These are phyloP conservation scores for Pelobates fuscus DNA, from an alignment of 2,113 vertebrate species.

Conservation along the genomic window DNA sequence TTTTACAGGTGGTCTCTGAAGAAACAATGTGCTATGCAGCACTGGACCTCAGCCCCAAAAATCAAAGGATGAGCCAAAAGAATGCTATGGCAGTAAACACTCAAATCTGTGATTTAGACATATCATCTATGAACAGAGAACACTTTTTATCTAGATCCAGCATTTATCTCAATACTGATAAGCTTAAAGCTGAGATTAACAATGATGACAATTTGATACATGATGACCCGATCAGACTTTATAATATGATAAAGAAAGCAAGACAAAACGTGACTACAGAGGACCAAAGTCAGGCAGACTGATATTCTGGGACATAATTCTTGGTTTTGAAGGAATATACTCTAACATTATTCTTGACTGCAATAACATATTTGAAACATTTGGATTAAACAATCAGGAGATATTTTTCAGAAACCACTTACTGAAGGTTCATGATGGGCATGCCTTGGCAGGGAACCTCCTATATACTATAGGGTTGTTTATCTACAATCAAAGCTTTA, in stretches of 20 bases:
- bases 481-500: too few relatives aligned
- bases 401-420: too few relatives aligned
- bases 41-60: slow-evolving; percentile 34
- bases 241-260: slow-evolving; percentile 21
- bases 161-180: slow-evolving; percentile 37
- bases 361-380: too few relatives aligned
- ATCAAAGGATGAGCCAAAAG: neutral
- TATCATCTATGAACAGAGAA: neutral
- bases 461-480: too few relatives aligned
- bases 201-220: slow-evolving; percentile 25
- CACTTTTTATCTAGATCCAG: slow-evolving; percentile 21
- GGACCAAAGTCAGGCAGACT: slow-evolving; percentile 5
- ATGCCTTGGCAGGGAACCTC: too few relatives aligned
- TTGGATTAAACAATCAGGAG: too few relatives aligned
- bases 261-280: slow-evolving; percentile 20
- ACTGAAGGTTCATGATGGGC: too few relatives aligned
- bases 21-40: slow-evolving; percentile 35
- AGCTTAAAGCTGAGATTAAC: slow-evolving; percentile 22
- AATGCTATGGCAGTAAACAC: slow-evolving; percentile 1
- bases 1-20: slow-evolving; percentile 6
- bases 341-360: too few relatives aligned
- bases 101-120: neutral
- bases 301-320: too few relatives aligned
- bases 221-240: slow-evolving; percentile 29
- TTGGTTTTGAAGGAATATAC: too few relatives aligned